Conservation (phyloP, 2,888 invertebrate genomes). For the Lacanobia oleracea region DNA sequence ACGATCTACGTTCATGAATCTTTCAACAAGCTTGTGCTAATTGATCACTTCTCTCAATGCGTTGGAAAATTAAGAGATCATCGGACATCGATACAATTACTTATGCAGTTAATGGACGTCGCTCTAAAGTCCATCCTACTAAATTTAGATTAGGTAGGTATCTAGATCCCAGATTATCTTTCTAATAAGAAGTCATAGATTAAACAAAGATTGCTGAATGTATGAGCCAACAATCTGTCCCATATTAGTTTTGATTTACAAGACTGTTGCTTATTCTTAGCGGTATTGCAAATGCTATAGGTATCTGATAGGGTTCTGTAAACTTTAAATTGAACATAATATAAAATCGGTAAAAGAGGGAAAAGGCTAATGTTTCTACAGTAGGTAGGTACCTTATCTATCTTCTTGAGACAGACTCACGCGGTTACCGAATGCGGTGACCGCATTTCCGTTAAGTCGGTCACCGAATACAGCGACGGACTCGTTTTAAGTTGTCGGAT, state of each 20-base stretch:
- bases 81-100: neutral
- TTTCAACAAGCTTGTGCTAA: no score
- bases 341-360: no score
- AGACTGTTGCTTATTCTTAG: conserved; percentile 3
- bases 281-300: neutral
- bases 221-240: conserved; percentile 26
- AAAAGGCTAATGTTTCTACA: no score
- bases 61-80: neutral
- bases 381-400: no score
- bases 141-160: conserved; percentile 16
- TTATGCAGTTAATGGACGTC: neutral
- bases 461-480: no score
- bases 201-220: neutral
- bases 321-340: neutral
- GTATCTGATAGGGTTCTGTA: neutral
- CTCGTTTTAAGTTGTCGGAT: no score
- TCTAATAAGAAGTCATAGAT: conserved; percentile 4
- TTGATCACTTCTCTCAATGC: neutral
- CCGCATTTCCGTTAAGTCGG: no score
- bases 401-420: no score
- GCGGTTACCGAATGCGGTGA: no score
- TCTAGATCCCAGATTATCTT: neutral
- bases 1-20: neutral
- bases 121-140: conserved; percentile 22
- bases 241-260: conserved; percentile 28